Evolutionary conservation across 2,113 vertebrate species (phyloP).

Genomic region (Oncorhynchus nerka): DNA sequence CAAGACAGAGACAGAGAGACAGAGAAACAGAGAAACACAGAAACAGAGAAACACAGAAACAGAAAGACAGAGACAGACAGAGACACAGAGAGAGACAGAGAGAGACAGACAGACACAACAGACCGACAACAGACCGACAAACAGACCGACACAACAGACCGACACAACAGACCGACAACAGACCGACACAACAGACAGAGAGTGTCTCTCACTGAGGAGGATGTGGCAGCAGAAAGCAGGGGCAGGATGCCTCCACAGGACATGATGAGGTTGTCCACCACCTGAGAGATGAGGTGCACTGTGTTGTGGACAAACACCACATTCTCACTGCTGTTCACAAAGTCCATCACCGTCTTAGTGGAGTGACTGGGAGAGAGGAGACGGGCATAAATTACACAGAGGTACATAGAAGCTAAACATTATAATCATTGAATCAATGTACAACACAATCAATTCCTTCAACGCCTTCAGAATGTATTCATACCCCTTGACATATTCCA

Average conservation of each 20-base stretch:
- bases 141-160: background rate
- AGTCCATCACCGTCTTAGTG: slow-evolving; percentile 96
- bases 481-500: too few species aligned
- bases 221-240: slow-evolving; percentile 94
- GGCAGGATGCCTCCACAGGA: slow-evolving; percentile 96
- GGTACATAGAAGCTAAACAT: too few species aligned
- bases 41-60: too few species aligned
- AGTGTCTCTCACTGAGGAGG: slow-evolving; percentile 84
- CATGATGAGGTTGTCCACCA: slow-evolving; percentile 98
- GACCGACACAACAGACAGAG: background rate
- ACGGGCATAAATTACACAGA: too few species aligned
- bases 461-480: too few species aligned
- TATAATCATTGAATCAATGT: too few species aligned
- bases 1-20: too few species aligned
- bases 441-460: too few species aligned
- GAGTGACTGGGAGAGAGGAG: slow-evolving; percentile 79
- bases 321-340: slow-evolving; percentile 98
- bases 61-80: too few species aligned
- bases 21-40: too few species aligned
- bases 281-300: slow-evolving; percentile 95
- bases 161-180: background rate
- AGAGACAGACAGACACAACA: background rate
- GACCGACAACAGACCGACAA: fast-evolving
- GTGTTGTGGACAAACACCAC: slow-evolving; percentile 98
- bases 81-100: too few species aligned